phyloP scores from a whole-genome alignment of 2,888 invertebrate species.

The Chalcosyrphus nemorum region DNA sequence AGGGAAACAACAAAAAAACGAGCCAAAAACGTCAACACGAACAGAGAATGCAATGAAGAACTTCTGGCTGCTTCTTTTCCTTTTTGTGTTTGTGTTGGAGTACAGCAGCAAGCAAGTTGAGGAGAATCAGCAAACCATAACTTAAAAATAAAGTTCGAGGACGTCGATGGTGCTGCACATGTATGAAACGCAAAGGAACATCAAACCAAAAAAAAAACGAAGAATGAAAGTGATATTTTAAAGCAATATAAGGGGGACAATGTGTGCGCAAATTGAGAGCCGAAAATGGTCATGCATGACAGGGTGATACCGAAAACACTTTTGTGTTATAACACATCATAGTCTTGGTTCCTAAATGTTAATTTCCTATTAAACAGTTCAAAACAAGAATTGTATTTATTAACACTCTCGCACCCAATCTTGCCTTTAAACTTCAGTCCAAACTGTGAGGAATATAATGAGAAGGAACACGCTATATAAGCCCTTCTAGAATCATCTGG shows the following conservation, averaged over 20 bases:
- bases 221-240: slow-evolving; percentile 19
- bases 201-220: neutral
- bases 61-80: neutral
- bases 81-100: neutral
- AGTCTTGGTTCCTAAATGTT: too few species aligned
- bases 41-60: slow-evolving; percentile 47
- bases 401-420: too few species aligned
- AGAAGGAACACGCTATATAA: too few species aligned
- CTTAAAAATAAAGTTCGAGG: slow-evolving; percentile 61
- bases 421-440: too few species aligned
- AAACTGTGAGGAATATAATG: too few species aligned
- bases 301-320: neutral
- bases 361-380: too few species aligned
- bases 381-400: too few species aligned
- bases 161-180: slow-evolving; percentile 37
- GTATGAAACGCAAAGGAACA: neutral
- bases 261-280: neutral
- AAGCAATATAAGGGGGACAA: neutral
- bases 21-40: slow-evolving; percentile 45
- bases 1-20: neutral
- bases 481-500: too few species aligned
- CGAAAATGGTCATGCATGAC: neutral
- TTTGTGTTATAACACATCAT: too few species aligned
- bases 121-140: slow-evolving; percentile 25
- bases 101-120: neutral